These are phyloP conservation scores for Seira musarum DNA, from an alignment of 2,888 invertebrate genomes.

Conservation along the genomic window DNA sequence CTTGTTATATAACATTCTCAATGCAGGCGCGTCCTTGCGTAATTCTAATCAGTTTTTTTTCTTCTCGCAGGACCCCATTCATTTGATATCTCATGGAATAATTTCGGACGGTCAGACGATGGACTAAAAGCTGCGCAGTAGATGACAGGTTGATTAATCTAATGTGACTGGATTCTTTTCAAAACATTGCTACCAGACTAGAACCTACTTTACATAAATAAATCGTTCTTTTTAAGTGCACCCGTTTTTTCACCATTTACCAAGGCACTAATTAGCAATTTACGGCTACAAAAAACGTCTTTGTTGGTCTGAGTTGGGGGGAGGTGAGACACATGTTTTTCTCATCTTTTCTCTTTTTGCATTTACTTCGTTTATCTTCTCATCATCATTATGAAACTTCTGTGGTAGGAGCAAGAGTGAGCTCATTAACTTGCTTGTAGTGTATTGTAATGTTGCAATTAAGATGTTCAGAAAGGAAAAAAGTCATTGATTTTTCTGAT, in stretches of 20 bases:
- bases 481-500: constrained; percentile 18
- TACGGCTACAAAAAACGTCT: background rate
- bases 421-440: background rate
- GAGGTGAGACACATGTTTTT: background rate
- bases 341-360: background rate
- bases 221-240: no score
- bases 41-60: no score
- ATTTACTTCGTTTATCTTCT: background rate
- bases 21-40: constrained; percentile 40
- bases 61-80: no score
- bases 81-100: no score
- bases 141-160: no score
- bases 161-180: no score
- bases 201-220: no score
- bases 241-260: no score
- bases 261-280: no score
- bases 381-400: background rate
- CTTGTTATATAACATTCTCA: constrained; percentile 33
- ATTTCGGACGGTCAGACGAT: no score
- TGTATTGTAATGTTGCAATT: constrained; percentile 17
- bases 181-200: no score
- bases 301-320: background rate
- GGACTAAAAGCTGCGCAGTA: no score
- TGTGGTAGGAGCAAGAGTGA: background rate
- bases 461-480: constrained; percentile 35